Base-by-base conservation (phyloP, 2,888 invertebrate genomes). In the Acanthosepion pharaonis region DNA sequence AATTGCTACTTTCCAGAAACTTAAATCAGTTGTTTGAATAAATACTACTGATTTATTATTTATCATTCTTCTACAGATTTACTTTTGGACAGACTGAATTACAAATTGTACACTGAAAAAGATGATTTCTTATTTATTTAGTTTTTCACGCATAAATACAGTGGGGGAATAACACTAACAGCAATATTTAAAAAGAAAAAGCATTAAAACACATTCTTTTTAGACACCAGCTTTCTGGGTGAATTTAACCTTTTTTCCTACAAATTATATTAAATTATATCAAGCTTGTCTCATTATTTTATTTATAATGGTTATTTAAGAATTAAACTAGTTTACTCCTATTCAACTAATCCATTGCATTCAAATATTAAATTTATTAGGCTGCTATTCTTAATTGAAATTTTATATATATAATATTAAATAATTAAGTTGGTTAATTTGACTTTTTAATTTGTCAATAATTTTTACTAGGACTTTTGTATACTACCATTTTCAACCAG, bases 1-100 rank as follows among this genome's bases (percentile, higher is more conserved):
- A 94, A 93, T 93, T 51, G 93, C 93, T 15, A 78, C 78, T 59
- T 94, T 78, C 11, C 78, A 78, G n/a, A 78, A 33, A 78, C n/a
- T 78, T 9, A 78, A 78, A 78, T 33, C 78, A 8, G n/a, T 78
- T 15, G n/a, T 78, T 5, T 78, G 78, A 78, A 78, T 78, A n/a
- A 15, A 78, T 78, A 78, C n/a, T 78, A 15, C n/a, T 78, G 78
- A 78, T 0, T 59, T 20, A 64, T 28, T 9, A 28, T n/a, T n/a
- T 78, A 28, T 33, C 20, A 20, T 59, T 59, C 20, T 15, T 33
- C 78, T 4, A n/a, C 9, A 9, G 25, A 25, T 78, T 28, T 78
- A 28, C 2, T 28, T 78, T 11, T 9, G n/a, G n/a, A 78, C 78
- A 15, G 5, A 78, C 11, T n/a, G n/a, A 78, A 5, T n/a, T 78